Percentiles rank a stretch among this genome's conserved stretches.
phyloP scores from a whole-genome alignment of 64 coral and sea anemone species.

The Acropora tenuis region DNA sequence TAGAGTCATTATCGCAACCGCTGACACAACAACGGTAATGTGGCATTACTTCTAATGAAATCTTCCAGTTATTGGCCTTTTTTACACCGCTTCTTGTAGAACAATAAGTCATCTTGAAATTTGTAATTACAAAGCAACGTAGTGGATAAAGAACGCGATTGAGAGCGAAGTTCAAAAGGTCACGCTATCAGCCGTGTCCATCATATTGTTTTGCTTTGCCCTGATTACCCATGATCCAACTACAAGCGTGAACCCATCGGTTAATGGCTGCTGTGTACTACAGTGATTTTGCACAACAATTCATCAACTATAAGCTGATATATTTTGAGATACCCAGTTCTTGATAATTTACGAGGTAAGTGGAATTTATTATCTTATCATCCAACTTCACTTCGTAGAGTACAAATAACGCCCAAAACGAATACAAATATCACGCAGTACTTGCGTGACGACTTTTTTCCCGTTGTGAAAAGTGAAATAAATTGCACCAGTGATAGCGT shows the following conservation, averaged over 20 bases:
- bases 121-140: constrained; percentile 11
- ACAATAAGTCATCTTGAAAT: constrained; percentile 1
- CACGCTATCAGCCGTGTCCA: neutral
- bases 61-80: neutral
- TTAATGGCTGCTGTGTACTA: no score
- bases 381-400: no score
- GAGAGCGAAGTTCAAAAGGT: neutral
- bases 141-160: neutral
- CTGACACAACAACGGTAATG: constrained; percentile 38
- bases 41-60: constrained; percentile 12
- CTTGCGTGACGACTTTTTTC: no score
- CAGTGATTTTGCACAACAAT: no score
- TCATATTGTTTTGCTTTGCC: constrained; percentile 24
- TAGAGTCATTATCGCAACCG: constrained; percentile 17
- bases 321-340: no score
- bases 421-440: no score
- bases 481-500: no score
- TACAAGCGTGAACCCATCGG: neutral
- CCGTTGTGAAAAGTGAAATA: no score
- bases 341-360: no score
- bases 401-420: no score
- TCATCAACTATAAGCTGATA: no score
- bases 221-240: neutral
- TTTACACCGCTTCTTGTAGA: neutral
- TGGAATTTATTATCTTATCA: no score